Conservation (phyloP, 2,113 vertebrate genomes). For the Corvus hawaiiensis region DNA sequence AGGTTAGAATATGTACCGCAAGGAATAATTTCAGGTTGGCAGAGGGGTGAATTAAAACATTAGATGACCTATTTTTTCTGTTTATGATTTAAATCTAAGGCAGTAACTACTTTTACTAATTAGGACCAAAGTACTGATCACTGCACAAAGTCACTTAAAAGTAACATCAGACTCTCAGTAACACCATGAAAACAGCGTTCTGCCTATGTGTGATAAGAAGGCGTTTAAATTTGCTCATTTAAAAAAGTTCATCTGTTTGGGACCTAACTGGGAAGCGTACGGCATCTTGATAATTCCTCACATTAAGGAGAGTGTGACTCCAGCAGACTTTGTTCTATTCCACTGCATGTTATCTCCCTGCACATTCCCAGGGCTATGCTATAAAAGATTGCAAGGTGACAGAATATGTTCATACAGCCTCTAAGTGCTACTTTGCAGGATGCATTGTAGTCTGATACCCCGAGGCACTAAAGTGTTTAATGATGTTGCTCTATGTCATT, state of each 20-base stretch:
- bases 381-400: slow-evolving; percentile 54
- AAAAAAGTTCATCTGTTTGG: slow-evolving; percentile 35
- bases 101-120: background rate
- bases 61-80: background rate
- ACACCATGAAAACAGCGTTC: background rate
- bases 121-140: background rate
- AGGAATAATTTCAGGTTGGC: background rate
- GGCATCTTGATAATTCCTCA: slow-evolving; percentile 32
- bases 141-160: slow-evolving; percentile 33
- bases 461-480: slow-evolving; percentile 42
- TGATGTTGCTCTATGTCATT: slow-evolving; percentile 12
- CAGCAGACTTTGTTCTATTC: slow-evolving; percentile 34
- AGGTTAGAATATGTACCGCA: background rate
- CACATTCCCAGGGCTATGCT: slow-evolving; percentile 23
- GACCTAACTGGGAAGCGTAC: background rate
- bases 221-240: slow-evolving; percentile 52
- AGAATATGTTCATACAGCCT: slow-evolving; percentile 29
- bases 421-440: slow-evolving; percentile 21
- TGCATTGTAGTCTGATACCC: slow-evolving; percentile 28
- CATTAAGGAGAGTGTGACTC: slow-evolving; percentile 33
- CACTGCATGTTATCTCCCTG: slow-evolving; percentile 7
- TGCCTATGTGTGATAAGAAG: slow-evolving; percentile 33
- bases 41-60: background rate
- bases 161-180: background rate
- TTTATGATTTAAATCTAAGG: background rate